Base-by-base conservation (phyloP, 2,113 vertebrate species). In the Prionailurus viverrinus region DNA sequence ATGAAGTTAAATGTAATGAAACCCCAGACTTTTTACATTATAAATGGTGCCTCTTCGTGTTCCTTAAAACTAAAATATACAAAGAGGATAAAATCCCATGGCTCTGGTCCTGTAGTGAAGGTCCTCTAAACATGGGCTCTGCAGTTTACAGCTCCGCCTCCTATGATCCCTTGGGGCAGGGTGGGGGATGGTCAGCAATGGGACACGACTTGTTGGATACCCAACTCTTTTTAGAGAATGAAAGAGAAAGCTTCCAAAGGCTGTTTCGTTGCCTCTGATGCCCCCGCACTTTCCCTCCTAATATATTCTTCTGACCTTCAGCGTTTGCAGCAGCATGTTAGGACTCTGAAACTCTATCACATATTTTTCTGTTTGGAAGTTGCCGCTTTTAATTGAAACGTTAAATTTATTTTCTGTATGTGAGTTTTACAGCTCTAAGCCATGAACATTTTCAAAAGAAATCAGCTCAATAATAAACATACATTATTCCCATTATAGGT, bases 371-470 rank as follows among this genome's bases (percentile, higher is more conserved):
- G 10, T 82, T 88, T 97, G 48, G 74, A 96, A 90, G 29, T 53
- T 45, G 58, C 79, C 76, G 27, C 7, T 88, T 92, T 95, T 36
- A 82, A 12, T 95, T 91, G 88, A 81, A 95, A 74, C 51, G 4
- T 41, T 81, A 15, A 83, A 68, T 97, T 94, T 92, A 69, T 94
- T 85, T 89, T 95, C 89, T 71, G 3, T 78, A 19, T 95, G 27
- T 4, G 11, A 80, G 15, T 53, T 86, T 92, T 82, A 83, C 79
- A 95, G 29, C 48, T 81, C 79, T 84, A 55, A 55, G 33, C 71
- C n/a, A 78, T 41, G 25, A 74, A 74, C 33, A 80, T 97, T 94
- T 97, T 91, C 16, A 74, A 95, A 97, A 90, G 82, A 96, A 96
- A 82, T 97, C 83, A 97, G 41, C 5, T 78, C 36, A 63, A 27